These are phyloP conservation scores for Synergus gifuensis DNA, from an alignment of 2,888 invertebrate species.

Conservation along the genomic window DNA sequence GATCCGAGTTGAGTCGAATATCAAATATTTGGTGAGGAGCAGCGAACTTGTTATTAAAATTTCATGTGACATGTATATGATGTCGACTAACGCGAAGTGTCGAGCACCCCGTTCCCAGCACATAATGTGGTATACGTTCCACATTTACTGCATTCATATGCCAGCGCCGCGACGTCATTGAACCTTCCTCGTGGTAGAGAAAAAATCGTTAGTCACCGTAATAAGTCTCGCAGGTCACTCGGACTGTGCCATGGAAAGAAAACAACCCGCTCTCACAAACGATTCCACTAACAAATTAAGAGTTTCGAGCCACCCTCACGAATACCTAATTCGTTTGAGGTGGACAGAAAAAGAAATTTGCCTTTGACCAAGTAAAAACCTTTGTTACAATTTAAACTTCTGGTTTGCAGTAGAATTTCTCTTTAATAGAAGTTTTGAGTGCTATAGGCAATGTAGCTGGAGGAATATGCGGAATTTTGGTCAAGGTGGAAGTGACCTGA, in stretches of 20 bases:
- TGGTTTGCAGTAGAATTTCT: background rate
- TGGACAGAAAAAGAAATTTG: slow-evolving; percentile 41
- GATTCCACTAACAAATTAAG: slow-evolving; percentile 57
- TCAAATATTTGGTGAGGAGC: slow-evolving; percentile 12
- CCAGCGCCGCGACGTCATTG: slow-evolving; percentile 67
- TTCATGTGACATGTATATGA: slow-evolving; percentile 30
- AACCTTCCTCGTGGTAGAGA: slow-evolving; percentile 63
- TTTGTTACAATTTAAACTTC: background rate
- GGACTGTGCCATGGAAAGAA: slow-evolving; percentile 54
- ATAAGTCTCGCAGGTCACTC: slow-evolving; percentile 69
- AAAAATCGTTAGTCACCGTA: slow-evolving; percentile 70
- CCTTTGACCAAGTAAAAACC: background rate
- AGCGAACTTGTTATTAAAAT: slow-evolving; percentile 29
- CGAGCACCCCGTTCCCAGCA: slow-evolving; percentile 35
- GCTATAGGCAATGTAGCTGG: background rate
- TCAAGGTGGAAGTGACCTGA: background rate
- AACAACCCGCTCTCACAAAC: slow-evolving; percentile 44
- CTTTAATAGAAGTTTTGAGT: background rate
- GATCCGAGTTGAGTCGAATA: slow-evolving; percentile 1
- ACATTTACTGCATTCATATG: slow-evolving; percentile 60
- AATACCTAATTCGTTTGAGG: slow-evolving; percentile 60
- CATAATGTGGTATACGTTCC: slow-evolving; percentile 52
- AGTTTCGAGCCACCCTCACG: slow-evolving; percentile 52
- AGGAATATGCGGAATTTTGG: background rate
- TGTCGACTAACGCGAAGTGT: slow-evolving; percentile 33